Base-by-base conservation (phyloP, 2,888 invertebrate genomes). In the Venustoraphidia nigricollis region DNA sequence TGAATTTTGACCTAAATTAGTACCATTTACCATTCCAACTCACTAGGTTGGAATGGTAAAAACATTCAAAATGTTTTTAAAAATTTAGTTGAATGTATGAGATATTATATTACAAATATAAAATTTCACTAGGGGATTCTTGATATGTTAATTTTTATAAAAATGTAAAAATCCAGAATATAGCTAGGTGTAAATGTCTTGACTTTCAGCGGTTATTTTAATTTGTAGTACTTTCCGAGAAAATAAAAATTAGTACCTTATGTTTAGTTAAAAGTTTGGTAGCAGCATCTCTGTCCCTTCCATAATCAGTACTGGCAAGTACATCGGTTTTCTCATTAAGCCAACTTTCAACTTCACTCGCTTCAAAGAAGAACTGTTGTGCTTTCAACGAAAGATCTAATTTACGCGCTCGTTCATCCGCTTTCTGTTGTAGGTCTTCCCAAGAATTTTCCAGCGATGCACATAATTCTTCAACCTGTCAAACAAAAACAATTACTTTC, bases 241-340 rank as follows among this genome's bases (percentile, higher is more conserved):
- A 6, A 27, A 5, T 27, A 27, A 27, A 6, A 5, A 6, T 6
- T 10, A n/a, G 17, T 60, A 85, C 87, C 77, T 96, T 96, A 64
- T 97, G 95, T 62, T 92, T 90, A 1, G 95, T 93, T 13, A 97
- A 71, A 41, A 96, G 72, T 67, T 93, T 94, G 38, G 93, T 90
- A 13, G 93, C 92, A 1, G 90, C 79, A 59, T 91, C 91, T 36
- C 92, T 75, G 66, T 95, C 93, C 44, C 84, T 72, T n/a, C 93
- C 93, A 53, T 83, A 85, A 63, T 93, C 91, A 0, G 81, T 82
- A n/a, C 84, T 84, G 36, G 79, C 77, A 6, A 94, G 67, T 35
- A 86, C 79, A 51, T 87, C 84, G 43, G 81, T 83, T 63, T 87
- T 87, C 68, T 95, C 94, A 37, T 81, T 81, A 53, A 95, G 73